Percentiles rank a stretch among this genome's conserved stretches.
Conservation (phyloP, 2,113 vertebrate species). For the Carettochelys insculpta region DNA sequence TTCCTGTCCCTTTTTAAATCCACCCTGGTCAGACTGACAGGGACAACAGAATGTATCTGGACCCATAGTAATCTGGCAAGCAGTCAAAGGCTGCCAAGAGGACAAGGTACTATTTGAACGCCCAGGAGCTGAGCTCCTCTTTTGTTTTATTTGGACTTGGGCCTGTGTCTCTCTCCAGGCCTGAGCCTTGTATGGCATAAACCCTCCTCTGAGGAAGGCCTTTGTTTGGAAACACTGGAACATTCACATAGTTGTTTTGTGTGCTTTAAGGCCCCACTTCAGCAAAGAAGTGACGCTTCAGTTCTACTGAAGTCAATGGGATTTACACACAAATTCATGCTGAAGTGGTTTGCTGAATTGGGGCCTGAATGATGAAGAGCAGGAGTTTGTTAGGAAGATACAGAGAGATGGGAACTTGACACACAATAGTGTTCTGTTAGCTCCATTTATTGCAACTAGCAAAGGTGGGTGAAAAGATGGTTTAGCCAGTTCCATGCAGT, state of each 20-base stretch:
- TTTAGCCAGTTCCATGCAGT: background rate
- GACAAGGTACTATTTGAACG: background rate
- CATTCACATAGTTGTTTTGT: background rate
- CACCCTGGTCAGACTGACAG: background rate
- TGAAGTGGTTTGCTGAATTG: background rate
- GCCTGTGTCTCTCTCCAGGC: background rate
- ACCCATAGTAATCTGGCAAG: background rate
- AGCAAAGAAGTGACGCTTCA: background rate
- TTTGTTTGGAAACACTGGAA: background rate
- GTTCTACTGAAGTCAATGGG: background rate
- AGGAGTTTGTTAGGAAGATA: background rate
- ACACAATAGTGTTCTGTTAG: background rate
- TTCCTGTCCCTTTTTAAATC: background rate
- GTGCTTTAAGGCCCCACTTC: background rate
- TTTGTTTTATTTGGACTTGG: background rate
- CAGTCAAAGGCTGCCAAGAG: background rate
- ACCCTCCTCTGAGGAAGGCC: background rate
- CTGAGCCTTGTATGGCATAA: background rate
- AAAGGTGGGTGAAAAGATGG: background rate
- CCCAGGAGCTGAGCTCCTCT: background rate
- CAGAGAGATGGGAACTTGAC: background rate
- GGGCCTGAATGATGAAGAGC: background rate
- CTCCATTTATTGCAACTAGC: background rate
- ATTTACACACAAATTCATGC: rapidly evolving
- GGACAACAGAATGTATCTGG: background rate